Base-by-base conservation (phyloP, 1,140 invertebrate genomes). In the Oreohelix idahoensis region DNA sequence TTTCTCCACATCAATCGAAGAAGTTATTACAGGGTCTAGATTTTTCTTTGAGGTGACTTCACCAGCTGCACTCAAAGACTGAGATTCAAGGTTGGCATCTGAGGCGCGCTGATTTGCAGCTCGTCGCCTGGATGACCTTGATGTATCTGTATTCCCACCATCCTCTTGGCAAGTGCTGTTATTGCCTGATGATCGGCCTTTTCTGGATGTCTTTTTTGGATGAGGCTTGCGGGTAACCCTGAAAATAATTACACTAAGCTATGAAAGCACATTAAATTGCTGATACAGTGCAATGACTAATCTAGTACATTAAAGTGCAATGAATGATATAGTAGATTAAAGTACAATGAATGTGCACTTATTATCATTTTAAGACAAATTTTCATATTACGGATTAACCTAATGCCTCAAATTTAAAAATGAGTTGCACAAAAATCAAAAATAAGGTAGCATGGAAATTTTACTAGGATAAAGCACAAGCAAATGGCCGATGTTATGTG, bases 101-200 rank as follows among this genome's bases (percentile, higher is more conserved):
- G 74, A 53, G 39, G 26, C n/a, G 32, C 5, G 63, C 1, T 66
- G 63, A 66, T 66, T 29, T 17, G 74, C 26, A n/a, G 17, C 39
- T 42, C 38, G 36, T 13, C 71, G 15, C n/a, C 36, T 77, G 1
- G 75, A 49, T n/a, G 75, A 77, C n/a, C 45, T 79, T 23, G 77
- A 36, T 79, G 77, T 63, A 26, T 76, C 74, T 51, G 74, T 76
- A 26, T 70, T 70, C 36, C 66, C 42, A 35, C 80, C 51, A 63
- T 82, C 80, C 17, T 82, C 80, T 32, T 13, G 42, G 71, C 80
- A 82, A 26, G 80, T 53, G 35, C 80, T 82, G 51, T 82, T 82
- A 66, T 75, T 82, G 5, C 80, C 80, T 58, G 80, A 82, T 10
- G 69, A 42, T n/a, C 80, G 42, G 39, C 70, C 69, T 75, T 82